Evolutionary conservation across 2,888 invertebrate genomes (phyloP), one percentile per base, ranked within the genome.

Genomic region (Chironomus tentans): DNA sequence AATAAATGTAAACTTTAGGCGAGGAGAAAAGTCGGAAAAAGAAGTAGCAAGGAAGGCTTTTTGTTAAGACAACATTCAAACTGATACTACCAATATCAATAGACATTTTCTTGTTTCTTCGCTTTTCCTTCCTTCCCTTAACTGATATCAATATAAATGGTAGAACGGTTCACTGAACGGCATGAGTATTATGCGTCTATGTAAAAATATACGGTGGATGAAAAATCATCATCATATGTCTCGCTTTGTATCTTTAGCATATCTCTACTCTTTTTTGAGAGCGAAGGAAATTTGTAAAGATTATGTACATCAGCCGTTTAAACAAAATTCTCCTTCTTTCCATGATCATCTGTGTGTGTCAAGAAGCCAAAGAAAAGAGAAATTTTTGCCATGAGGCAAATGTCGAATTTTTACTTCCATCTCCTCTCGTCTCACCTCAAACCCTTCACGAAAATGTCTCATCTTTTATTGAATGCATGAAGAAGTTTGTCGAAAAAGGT

Each of bases 101-200:
- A 38, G 38, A 38, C 38, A 38, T 38, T 38, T 38, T 38, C 10
- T 10, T 38, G 38, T 38, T 38, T 38, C 38, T 38, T 38, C 38
- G 38, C 38, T 38, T 15, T 15, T 50, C 50, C n/a, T 50, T 50
- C 50, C 50, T 50, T 56, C 56, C 56, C 5, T 38, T 38, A 38
- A 15, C 56, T 56, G 56, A 56, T 56, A 56, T 56, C 56, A 18
- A 15, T 56, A 18, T 22, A 62, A 72, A 62, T 72, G 61, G 62
- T 21, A 72, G 38, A 72, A 72, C 72, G 61, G 72, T 72, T 72
- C 72, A 72, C 24, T 72, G 72, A 62, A 72, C 72, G 72, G 12
- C 72, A 72, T 28, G 28, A 28, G 61, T 21, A 61, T 15, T 38
- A 72, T 48, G 70, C 70, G 70, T 70, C 48, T 56, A 18, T 56